Evolutionary conservation across 2,113 vertebrate genomes (phyloP).

Genomic region (Mustela nigripes): DNA sequence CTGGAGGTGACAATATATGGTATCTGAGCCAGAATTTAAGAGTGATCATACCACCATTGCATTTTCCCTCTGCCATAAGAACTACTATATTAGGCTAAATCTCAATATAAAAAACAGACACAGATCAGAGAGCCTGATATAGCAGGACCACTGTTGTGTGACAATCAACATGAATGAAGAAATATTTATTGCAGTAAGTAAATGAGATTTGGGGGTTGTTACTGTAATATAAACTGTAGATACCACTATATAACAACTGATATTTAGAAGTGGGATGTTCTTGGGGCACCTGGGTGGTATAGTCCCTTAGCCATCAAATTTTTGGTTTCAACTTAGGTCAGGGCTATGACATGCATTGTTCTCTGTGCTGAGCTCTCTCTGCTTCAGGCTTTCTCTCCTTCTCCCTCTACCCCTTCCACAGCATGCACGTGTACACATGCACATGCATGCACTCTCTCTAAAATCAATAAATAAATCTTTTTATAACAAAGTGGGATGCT

Average conservation of each 20-base stretch:
- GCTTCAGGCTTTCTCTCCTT: not conserved
- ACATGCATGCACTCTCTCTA: not conserved
- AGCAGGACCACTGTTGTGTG: not conserved
- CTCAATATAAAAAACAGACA: not conserved
- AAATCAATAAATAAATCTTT: not conserved
- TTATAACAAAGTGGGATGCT: not conserved
- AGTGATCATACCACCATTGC: too few species aligned
- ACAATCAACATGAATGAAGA: not conserved
- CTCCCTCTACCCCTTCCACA: not conserved
- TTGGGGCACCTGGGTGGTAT: not conserved
- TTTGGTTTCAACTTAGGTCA: not conserved
- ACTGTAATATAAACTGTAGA: not conserved
- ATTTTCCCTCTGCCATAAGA: not conserved
- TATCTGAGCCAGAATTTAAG: not conserved
- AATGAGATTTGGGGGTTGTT: not conserved
- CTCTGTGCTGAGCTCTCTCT: not conserved
- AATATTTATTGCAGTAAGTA: not conserved
- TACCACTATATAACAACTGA: not conserved
- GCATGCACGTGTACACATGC: not conserved
- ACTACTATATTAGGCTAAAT: not conserved
- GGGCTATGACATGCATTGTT: not conserved
- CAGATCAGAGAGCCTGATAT: not conserved
- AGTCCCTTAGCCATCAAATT: not conserved
- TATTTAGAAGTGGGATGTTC: not conserved
- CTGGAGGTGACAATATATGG: not conserved